Evolutionary conservation across 2,113 vertebrate genomes (phyloP).

Genomic region (Lagenorhynchus albirostris): DNA sequence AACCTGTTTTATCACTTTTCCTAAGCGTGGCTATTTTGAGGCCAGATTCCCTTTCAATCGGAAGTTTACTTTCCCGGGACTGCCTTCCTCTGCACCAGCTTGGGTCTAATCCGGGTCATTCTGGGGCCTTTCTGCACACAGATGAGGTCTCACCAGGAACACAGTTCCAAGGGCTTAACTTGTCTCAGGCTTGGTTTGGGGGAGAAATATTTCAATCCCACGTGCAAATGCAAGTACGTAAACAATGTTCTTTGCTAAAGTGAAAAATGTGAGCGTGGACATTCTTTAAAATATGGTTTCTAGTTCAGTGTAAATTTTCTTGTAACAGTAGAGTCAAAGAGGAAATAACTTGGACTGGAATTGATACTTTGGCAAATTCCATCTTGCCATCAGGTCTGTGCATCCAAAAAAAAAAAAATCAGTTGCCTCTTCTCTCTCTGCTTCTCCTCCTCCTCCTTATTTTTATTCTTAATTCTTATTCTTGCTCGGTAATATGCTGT

Average conservation of each 20-base stretch:
- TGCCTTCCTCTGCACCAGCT: neutral
- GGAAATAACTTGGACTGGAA: neutral
- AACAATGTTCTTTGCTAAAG: neutral
- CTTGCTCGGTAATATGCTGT: neutral
- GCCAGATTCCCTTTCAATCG: neutral
- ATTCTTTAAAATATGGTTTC: neutral
- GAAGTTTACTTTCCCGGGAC: neutral
- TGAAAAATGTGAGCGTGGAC: neutral
- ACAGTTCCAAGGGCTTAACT: neutral
- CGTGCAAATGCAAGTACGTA: neutral
- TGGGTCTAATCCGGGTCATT: too few relatives aligned
- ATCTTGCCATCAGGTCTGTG: neutral
- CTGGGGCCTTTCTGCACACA: neutral
- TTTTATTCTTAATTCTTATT: neutral
- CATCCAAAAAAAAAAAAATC: neutral
- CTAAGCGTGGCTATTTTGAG: neutral
- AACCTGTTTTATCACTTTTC: neutral
- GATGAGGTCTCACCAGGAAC: neutral
- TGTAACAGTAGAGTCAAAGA: neutral
- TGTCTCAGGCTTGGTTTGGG: neutral
- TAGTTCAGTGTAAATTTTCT: neutral
- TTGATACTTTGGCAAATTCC: neutral
- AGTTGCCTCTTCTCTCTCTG: neutral
- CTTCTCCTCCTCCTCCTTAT: neutral
- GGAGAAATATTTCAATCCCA: neutral